Evolutionary conservation across 2,113 vertebrate species (phyloP), one percentile per base, ranked within the genome.

Genomic region (Donacobius atricapilla): DNA sequence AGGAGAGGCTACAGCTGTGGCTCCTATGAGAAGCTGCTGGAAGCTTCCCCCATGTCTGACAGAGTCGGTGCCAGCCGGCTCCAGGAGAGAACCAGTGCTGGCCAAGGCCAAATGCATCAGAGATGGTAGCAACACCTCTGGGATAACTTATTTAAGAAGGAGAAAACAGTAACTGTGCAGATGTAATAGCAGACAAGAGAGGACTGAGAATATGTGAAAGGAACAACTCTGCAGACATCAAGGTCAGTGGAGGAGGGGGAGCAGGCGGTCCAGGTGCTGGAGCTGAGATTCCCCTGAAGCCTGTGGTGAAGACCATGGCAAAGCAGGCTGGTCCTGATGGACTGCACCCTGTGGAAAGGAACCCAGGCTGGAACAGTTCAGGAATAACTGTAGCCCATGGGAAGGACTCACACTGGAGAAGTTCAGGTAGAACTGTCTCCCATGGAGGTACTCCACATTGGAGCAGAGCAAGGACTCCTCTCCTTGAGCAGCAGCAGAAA

Each of bases 381-480:
- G 51, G 27, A 51, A 66, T 47, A 66, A 17, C 68, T 66, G 22
- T 6, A 44, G 23, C 19, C 13, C 24, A 24, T 30, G 33, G 28
- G 51, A 60, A 50, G 45, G 28, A 51, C 51, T 66, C 37, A 39
- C 31, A 13, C 15, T 24, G 37, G 58, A 66, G 60, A 48, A 51
- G 23, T 23, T 57, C 14, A 11, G 12, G 9, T 4, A 48, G 20
- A 57, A 51, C 22, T 37, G 10, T 45, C 8, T 73, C 39, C 33
- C 30, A 13, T 4, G 3, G 8, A 73, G 11, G 23, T 6, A 64
- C 7, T 16, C 11, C 35, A 35, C 0, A 0, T 0, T 48, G 21
- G 25, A 71, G 6, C 20, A 56, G 35, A 9, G 51, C 13, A 70
- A 30, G 45, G 9, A 66, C 7, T 81, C 13, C 4, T 65, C 27